Evolutionary conservation across 2,113 vertebrate genomes (phyloP).

Genomic region (Aegithalos caudatus): DNA sequence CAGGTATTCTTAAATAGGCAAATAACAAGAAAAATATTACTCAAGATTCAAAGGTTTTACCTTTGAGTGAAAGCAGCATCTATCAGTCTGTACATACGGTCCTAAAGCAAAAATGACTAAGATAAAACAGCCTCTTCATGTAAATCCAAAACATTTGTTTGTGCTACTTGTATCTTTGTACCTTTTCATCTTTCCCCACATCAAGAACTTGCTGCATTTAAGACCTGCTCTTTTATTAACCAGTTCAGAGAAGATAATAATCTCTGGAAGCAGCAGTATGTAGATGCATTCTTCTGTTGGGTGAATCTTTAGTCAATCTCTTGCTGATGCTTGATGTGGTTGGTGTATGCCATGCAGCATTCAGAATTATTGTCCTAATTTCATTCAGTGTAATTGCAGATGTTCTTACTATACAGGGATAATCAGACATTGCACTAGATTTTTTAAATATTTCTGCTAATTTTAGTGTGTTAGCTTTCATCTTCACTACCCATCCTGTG

Average conservation of each 20-base stretch:
- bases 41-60: background rate
- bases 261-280: background rate
- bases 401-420: background rate
- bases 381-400: background rate
- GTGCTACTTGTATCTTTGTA: background rate
- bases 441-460: background rate
- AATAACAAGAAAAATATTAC: background rate
- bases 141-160: background rate
- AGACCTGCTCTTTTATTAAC: background rate
- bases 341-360: background rate
- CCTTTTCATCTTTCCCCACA: background rate
- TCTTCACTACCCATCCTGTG: background rate
- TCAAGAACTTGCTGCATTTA: background rate
- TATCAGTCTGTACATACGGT: background rate
- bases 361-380: conserved; percentile 10
- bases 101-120: background rate
- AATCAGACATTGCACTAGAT: background rate
- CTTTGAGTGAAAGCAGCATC: background rate
- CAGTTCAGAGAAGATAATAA: background rate
- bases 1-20: background rate
- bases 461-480: background rate
- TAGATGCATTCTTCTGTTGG: background rate
- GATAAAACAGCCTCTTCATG: background rate
- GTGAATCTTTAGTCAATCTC: background rate
- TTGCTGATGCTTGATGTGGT: background rate